Conservation (phyloP, 2,888 invertebrate genomes). For the Deilephila elpenor region DNA sequence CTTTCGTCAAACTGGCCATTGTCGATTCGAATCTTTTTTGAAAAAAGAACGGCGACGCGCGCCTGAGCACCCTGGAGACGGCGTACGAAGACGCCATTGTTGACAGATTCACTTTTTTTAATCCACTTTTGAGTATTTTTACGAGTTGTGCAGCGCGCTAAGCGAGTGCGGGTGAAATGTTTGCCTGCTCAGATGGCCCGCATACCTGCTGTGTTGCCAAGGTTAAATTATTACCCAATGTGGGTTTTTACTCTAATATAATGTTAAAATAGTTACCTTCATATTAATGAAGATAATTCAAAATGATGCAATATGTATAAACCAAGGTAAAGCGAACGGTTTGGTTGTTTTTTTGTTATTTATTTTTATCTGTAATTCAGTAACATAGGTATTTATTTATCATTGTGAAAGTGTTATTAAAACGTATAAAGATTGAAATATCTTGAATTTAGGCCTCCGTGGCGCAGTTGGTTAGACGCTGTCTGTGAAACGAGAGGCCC, state of each 20-base stretch:
- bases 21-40: slow-evolving; percentile 78
- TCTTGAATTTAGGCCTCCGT: too few relatives aligned
- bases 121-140: slow-evolving; percentile 29
- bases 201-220: slow-evolving; percentile 38
- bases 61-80: slow-evolving; percentile 70
- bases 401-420: too few relatives aligned
- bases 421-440: too few relatives aligned
- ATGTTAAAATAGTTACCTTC: background rate
- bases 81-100: slow-evolving; percentile 68
- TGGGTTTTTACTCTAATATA: background rate
- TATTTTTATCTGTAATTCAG: too few relatives aligned
- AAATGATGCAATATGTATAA: too few relatives aligned
- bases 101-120: slow-evolving; percentile 24
- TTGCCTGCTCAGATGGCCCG: slow-evolving; percentile 33
- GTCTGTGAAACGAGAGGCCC: too few relatives aligned
- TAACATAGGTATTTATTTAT: too few relatives aligned
- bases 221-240: slow-evolving; percentile 18
- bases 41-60: slow-evolving; percentile 68
- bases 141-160: slow-evolving; percentile 40
- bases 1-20: slow-evolving; percentile 76
- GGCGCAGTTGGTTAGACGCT: too few relatives aligned
- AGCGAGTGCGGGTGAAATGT: slow-evolving; percentile 39
- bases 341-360: too few relatives aligned
- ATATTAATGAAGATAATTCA: too few relatives aligned
- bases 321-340: too few relatives aligned